These are phyloP conservation scores for Drosophila recens DNA, from an alignment of 2,888 invertebrate genomes.

Conservation along the genomic window DNA sequence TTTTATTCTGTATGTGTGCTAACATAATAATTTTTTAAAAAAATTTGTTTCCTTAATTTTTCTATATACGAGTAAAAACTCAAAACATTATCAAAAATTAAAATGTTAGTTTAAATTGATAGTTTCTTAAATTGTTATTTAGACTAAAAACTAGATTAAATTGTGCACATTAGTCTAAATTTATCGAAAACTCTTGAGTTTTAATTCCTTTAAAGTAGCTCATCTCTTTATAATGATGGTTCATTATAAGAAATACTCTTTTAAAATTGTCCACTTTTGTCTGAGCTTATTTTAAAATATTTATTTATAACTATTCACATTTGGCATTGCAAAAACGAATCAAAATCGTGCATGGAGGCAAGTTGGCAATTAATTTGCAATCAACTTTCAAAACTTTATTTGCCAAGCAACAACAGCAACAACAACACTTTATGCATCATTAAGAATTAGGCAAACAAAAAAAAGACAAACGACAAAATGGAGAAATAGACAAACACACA, in stretches of 20 bases:
- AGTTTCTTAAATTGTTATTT: no score
- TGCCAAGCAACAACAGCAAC: constrained; percentile 44
- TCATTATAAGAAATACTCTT: no score
- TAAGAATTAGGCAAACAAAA: constrained; percentile 78
- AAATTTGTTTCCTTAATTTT: no score
- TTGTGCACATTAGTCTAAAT: not conserved
- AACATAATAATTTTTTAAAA: no score
- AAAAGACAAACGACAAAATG: constrained; percentile 73
- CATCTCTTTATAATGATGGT: no score
- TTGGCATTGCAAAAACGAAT: constrained; percentile 47
- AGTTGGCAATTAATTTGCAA: constrained; percentile 77
- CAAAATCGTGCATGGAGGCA: constrained; percentile 38
- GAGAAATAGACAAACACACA: constrained; percentile 64
- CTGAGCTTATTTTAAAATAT: not conserved
- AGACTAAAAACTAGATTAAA: no score
- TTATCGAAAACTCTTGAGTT: not conserved
- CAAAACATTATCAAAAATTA: no score
- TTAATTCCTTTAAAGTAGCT: not conserved
- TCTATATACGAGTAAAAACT: no score
- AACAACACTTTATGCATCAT: constrained; percentile 79
- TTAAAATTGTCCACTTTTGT: not conserved
- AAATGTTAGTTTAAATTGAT: no score
- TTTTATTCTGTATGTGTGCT: no score
- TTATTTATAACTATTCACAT: constrained; percentile 9
- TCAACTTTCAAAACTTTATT: constrained; percentile 75